These are phyloP conservation scores for Aporrectodea caliginosa DNA, from an alignment of 1,140 invertebrate genomes.

Conservation along the genomic window DNA sequence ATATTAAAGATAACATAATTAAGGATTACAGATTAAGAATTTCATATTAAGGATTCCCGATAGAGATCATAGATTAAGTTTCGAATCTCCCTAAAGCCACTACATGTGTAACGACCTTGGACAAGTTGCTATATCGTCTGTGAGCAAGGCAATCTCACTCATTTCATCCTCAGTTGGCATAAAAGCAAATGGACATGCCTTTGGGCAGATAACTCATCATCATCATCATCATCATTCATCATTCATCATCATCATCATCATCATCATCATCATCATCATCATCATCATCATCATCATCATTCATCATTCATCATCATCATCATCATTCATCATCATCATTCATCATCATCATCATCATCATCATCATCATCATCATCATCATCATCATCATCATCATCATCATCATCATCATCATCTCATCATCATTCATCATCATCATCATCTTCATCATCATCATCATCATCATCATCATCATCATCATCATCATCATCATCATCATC, in stretches of 20 bases:
- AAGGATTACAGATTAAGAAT: no score
- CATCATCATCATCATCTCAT: not conserved
- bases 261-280: conserved; percentile 2
- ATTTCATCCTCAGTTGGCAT: no score
- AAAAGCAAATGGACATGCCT: no score
- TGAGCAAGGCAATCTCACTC: no score
- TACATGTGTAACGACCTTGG: no score
- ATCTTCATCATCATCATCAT: not conserved
- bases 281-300: conserved; percentile 3
- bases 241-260: conserved; percentile 2
- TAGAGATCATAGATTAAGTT: no score
- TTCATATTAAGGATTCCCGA: no score
- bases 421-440: not conserved
- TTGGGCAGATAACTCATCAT: not conserved
- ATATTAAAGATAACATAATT: no score
- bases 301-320: conserved; percentile 3
- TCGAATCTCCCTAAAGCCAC: no score
- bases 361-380: conserved; percentile 2
- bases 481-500: conserved; percentile 2
- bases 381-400: conserved; percentile 3
- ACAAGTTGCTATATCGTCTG: no score
- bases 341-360: conserved; percentile 2
- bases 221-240: conserved; percentile 3
- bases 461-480: conserved; percentile 2
- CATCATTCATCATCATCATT: conserved; percentile 3